phyloP scores from a whole-genome alignment of 2,113 vertebrate species.

The Megaptera novaeangliae region DNA sequence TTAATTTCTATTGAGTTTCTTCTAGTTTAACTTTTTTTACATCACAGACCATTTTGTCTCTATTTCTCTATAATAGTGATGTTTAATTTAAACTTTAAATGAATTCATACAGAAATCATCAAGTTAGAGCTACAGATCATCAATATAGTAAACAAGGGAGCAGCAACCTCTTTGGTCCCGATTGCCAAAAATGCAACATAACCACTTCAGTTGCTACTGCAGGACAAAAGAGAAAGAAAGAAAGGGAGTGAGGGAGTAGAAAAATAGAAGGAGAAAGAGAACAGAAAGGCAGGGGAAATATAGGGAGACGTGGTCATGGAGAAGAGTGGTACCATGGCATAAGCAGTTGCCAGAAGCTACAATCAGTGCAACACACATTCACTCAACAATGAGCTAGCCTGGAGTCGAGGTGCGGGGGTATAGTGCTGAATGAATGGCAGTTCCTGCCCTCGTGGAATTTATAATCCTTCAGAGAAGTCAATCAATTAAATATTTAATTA shows the following conservation, averaged over 20 bases:
- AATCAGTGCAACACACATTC: background rate
- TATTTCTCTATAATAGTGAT: slow-evolving; percentile 2
- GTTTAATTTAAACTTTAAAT: slow-evolving; percentile 23
- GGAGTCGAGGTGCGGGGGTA: too few species aligned
- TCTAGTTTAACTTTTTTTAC: slow-evolving; percentile 25
- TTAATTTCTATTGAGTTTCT: background rate
- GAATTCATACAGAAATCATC: slow-evolving; percentile 4
- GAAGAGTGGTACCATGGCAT: background rate
- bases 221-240: background rate
- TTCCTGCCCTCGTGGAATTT: background rate
- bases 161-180: background rate
- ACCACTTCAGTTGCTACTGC: background rate
- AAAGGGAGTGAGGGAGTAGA: background rate
- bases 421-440: background rate
- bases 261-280: background rate
- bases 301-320: background rate
- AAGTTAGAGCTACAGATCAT: background rate
- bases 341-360: background rate
- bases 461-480: background rate
- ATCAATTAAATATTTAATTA: background rate
- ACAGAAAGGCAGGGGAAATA: background rate
- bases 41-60: slow-evolving; percentile 8
- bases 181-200: background rate
- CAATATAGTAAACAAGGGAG: background rate
- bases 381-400: background rate